Conservation (phyloP, 1,140 invertebrate genomes). For the Palaemon carinicauda region DNA sequence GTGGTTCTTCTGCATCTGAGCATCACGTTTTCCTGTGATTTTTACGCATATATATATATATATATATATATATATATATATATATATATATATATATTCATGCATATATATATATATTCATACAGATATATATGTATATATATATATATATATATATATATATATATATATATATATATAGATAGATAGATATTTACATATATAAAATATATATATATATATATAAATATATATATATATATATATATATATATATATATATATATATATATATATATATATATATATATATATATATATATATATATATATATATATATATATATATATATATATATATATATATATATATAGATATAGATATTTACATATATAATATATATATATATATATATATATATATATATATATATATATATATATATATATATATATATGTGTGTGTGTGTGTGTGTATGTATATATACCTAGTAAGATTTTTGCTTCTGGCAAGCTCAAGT, state of each 20-base stretch:
- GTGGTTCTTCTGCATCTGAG: too few species aligned
- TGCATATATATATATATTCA: slow-evolving; percentile 13
- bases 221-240: neutral
- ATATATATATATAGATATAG: neutral
- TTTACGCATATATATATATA: too few species aligned
- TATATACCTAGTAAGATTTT: too few species aligned
- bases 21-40: too few species aligned
- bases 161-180: neutral
- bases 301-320: neutral
- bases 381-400: too few species aligned
- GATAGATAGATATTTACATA: too few species aligned
- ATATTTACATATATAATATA: too few species aligned
- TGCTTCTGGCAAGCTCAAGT: too few species aligned
- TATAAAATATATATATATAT: neutral
- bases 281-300: neutral
- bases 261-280: neutral
- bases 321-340: neutral
- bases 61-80: neutral
- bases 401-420: too few species aligned
- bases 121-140: slow-evolving; percentile 15
- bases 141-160: slow-evolving; percentile 13
- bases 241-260: neutral
- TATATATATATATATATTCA: neutral
- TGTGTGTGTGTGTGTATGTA: too few species aligned
- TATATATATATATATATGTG: too few species aligned